Evolutionary conservation across 2,797 vertebrate species (phyloP).

Genomic region (Heliangelus exortis): DNA sequence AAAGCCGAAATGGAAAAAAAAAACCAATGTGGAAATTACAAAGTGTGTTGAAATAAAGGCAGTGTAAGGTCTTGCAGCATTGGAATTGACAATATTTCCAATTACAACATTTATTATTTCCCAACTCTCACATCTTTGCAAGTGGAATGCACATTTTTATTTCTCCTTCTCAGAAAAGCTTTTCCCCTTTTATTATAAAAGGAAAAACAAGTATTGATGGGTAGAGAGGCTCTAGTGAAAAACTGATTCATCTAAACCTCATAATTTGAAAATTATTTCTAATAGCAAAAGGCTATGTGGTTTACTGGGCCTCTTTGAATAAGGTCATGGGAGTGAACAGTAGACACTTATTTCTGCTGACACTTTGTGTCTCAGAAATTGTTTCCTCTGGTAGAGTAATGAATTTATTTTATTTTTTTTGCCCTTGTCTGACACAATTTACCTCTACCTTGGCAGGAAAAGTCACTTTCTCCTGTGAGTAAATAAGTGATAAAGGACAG

Average conservation of each 20-base stretch:
- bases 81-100: neutral
- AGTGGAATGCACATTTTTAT: neutral
- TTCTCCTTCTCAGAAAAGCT: neutral
- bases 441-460: slow-evolving; percentile 50
- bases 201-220: neutral
- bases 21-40: neutral
- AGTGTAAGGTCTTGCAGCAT: neutral
- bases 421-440: slow-evolving; percentile 54
- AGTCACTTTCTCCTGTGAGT: slow-evolving; percentile 27
- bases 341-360: slow-evolving; percentile 41
- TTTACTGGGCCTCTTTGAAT: neutral
- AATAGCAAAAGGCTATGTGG: neutral
- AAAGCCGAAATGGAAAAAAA: neutral
- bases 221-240: neutral
- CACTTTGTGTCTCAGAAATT: neutral
- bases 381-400: slow-evolving; percentile 33
- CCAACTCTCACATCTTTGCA: neutral
- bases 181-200: neutral
- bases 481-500: slow-evolving; percentile 33
- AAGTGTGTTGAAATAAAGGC: neutral
- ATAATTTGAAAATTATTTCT: slow-evolving; percentile 8
- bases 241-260: neutral
- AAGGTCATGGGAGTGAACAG: neutral
- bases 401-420: neutral
- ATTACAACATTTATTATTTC: neutral